phyloP scores from a whole-genome alignment of 2,888 invertebrate species.

The Yponomeuta malinellus region DNA sequence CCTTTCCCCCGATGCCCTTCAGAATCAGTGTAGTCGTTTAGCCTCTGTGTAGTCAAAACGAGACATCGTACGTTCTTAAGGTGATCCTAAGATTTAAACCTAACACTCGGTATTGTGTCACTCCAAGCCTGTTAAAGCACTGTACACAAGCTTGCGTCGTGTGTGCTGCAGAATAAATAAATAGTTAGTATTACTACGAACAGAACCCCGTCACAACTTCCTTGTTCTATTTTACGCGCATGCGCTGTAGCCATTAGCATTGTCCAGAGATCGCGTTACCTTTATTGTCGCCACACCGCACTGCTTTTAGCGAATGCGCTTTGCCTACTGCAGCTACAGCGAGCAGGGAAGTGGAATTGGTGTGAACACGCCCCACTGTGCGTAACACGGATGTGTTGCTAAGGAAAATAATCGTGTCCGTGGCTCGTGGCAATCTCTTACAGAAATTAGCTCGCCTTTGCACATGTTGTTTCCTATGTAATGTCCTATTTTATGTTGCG shows the following conservation, averaged over 20 bases:
- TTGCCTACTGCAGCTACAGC: neutral
- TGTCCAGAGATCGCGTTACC: slow-evolving; percentile 6
- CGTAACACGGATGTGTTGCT: no score
- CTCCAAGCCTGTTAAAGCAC: neutral
- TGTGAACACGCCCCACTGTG: neutral
- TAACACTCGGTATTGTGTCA: neutral
- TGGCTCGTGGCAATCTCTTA: no score
- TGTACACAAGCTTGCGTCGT: neutral
- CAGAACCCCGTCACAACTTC: neutral
- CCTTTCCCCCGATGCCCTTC: no score
- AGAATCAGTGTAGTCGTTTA: no score
- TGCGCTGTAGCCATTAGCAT: slow-evolving; percentile 1
- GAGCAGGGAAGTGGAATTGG: neutral
- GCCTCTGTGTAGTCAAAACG: no score
- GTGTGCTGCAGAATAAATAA: no score
- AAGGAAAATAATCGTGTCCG: no score
- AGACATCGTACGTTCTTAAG: no score
- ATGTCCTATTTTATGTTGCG: no score
- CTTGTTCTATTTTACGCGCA: slow-evolving; percentile 3
- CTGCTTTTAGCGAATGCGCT: neutral
- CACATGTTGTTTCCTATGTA: no score
- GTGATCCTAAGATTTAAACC: no score
- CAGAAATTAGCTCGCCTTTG: no score
- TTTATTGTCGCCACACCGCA: neutral
- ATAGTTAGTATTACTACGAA: neutral